Evolutionary conservation across 2,888 invertebrate species (phyloP).

Genomic region (Habroteleia sp.): DNA sequence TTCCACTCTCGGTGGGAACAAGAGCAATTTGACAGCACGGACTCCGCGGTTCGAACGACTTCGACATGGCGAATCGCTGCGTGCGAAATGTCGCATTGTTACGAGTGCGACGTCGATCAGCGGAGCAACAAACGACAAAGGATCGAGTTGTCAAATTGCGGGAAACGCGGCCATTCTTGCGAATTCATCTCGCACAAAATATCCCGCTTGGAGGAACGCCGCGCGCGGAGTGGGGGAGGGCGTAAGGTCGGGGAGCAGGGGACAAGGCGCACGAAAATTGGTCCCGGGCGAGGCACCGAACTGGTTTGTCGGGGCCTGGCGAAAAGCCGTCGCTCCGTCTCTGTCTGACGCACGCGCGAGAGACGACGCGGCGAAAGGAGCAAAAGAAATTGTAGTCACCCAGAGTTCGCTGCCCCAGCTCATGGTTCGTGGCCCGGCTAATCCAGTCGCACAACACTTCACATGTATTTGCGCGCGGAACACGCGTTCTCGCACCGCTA

Average conservation of each 20-base stretch:
- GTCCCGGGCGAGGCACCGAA: constrained; percentile 43
- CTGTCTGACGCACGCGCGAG: background rate
- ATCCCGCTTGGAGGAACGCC: too few relatives aligned
- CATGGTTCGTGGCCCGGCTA: constrained; percentile 78
- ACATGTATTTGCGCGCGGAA: constrained; percentile 70
- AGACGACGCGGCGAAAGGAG: constrained; percentile 18
- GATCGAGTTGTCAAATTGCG: constrained; percentile 15
- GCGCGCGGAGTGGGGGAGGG: constrained; percentile 19
- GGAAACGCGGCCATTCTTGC: constrained; percentile 49
- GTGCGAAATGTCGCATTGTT: too few relatives aligned
- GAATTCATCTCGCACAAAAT: constrained; percentile 51
- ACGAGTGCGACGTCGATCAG: background rate
- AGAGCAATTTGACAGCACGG: too few relatives aligned
- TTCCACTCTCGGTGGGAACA: too few relatives aligned
- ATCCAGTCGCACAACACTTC: constrained; percentile 74
- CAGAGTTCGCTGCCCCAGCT: constrained; percentile 82
- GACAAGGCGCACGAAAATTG: constrained; percentile 27
- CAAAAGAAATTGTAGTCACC: constrained; percentile 75
- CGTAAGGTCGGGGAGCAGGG: background rate
- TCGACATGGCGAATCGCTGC: too few relatives aligned
- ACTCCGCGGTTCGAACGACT: too few relatives aligned
- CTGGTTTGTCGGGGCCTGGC: constrained; percentile 25
- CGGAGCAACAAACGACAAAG: too few relatives aligned
- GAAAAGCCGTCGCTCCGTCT: constrained; percentile 3
- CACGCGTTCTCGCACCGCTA: constrained; percentile 60